A percentile compares a stretch with the other conserved stretches of the same genome.
Evolutionary conservation across 2,113 vertebrate species (phyloP).

Genomic region (Poecilia latipinna): DNA sequence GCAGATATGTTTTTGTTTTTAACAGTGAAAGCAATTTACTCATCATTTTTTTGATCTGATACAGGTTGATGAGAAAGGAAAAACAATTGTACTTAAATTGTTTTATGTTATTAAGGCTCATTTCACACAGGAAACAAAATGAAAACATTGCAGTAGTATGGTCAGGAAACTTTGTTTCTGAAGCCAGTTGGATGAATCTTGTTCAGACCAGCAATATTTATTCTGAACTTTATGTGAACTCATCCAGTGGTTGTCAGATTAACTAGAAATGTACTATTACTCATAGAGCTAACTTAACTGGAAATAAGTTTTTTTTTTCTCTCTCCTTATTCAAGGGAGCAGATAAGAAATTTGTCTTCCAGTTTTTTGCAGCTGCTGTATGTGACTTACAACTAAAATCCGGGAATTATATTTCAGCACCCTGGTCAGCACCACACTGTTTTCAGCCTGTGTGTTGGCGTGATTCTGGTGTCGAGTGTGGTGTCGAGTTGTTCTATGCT

Average conservation of each 20-base stretch:
- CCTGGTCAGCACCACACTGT: conserved; percentile 21
- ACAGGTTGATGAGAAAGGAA: neutral
- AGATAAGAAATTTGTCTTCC: neutral
- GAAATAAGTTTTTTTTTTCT: neutral
- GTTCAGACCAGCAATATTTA: neutral
- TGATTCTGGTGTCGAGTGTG: conserved; percentile 16
- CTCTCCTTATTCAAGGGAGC: neutral
- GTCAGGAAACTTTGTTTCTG: neutral
- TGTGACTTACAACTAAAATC: conserved; percentile 20
- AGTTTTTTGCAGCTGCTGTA: neutral
- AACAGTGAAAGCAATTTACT: neutral
- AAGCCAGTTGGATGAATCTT: neutral
- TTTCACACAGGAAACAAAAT: neutral
- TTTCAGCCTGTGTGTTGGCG: conserved; percentile 1
- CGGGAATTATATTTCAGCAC: conserved; percentile 37
- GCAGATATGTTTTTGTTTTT: neutral
- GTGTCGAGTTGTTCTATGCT: conserved; percentile 21
- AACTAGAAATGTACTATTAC: neutral
- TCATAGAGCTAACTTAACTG: neutral
- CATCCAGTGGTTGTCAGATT: neutral
- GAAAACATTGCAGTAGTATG: neutral
- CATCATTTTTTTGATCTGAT: neutral
- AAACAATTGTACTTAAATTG: neutral
- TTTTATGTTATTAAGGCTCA: neutral
- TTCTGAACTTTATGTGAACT: neutral